Evolutionary conservation across 2,113 vertebrate species (phyloP), one percentile per base, ranked within the genome.

Genomic region (Spea multiplicata): DNA sequence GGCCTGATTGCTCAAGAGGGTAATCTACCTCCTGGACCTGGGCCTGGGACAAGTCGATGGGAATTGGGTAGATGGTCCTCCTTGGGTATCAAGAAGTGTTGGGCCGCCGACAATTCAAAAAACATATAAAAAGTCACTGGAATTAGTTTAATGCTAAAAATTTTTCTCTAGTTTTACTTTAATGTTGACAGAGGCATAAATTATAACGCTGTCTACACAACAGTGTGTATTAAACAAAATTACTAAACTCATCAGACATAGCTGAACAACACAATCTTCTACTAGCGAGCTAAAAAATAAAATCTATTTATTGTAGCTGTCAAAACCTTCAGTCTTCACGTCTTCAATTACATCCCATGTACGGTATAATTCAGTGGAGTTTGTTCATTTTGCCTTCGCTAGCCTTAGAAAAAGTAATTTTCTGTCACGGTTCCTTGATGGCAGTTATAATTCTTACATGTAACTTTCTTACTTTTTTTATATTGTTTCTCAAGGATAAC

Each of bases 321-420:
- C 75, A 76, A 46, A 17, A 49, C 14, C 53, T 16, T 61, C 71
- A 73, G 47, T 64, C 66, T 49, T 70, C 53, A 6, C 10, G 50
- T 62, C 55, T 50, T n/a, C 59, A 59, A 12, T 44, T 70, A 48
- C 30, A 14, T 69, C n/a, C 66, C 14, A 14, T 69, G 17, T 76
- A 49, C 57, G 50, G 53, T n/a, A 3, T 68, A 68, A 47, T 62
- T 48, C 45, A 50, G 53, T 14, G 17, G 55, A 61, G 53, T 71
- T 77, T 70, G 66, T 77, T 69, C 66, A 47, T 77, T 70, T 77
- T 70, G 55, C 55, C 13, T 77, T 65, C 47, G 14, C 75, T 30
- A 59, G 67, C 50, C 68, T 9, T 13, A 45, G 48, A 10, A 71
- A 46, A 78, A 78, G 55, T 77, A 62, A 78, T 64, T 71, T 71